Percentiles rank a stretch among this genome's conserved stretches.
Evolutionary conservation across 2,113 vertebrate genomes (phyloP).

Genomic region (Bettongia penicillata): DNA sequence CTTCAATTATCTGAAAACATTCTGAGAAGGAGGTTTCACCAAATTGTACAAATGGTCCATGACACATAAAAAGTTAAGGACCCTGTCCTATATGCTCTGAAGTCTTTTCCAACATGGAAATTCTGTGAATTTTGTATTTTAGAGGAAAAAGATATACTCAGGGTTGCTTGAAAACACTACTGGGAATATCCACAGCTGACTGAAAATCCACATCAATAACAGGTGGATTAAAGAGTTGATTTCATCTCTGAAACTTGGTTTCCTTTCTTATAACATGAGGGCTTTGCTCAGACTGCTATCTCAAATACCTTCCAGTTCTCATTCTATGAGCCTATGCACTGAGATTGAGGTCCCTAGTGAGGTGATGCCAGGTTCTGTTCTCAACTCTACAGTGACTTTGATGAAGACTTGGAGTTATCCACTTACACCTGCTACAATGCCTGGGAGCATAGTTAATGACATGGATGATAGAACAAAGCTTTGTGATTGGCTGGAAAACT

Average conservation of each 20-base stretch:
- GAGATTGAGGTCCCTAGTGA: background rate
- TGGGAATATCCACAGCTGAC: background rate
- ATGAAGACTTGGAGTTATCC: background rate
- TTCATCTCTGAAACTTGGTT: background rate
- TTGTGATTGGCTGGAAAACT: background rate
- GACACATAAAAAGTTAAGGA: background rate
- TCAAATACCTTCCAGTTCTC: background rate
- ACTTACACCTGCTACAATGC: background rate
- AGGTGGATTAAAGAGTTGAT: background rate
- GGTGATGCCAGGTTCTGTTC: background rate
- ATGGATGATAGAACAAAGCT: background rate
- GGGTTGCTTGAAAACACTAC: background rate
- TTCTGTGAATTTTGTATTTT: background rate
- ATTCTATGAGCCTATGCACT: background rate
- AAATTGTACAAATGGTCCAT: background rate
- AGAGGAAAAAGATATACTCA: background rate
- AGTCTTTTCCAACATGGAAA: background rate
- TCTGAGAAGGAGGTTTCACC: background rate
- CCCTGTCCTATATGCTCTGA: background rate
- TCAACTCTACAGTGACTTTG: background rate
- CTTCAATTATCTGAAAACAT: background rate
- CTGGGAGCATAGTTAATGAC: background rate
- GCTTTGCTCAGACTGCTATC: background rate
- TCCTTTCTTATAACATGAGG: background rate
- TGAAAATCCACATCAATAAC: background rate